Evolutionary conservation across 2,113 vertebrate species (phyloP).

Genomic region (Misgurnus mizolepis): DNA sequence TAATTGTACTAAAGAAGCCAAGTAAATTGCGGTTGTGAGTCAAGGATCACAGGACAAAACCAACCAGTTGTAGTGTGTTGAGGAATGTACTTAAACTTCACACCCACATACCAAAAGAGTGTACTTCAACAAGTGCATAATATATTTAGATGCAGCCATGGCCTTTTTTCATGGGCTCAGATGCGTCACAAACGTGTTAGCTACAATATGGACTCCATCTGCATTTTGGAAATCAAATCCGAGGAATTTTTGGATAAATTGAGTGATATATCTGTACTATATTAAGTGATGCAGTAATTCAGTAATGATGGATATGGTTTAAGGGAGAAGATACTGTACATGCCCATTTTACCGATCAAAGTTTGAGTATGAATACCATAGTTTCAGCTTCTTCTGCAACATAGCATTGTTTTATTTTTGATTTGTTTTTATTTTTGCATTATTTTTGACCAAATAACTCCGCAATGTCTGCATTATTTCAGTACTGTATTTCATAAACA

Average conservation of each 20-base stretch:
- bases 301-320: neutral
- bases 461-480: conserved; percentile 16
- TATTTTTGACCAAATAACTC: conserved; percentile 6
- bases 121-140: no score
- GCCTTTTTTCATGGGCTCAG: neutral
- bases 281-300: neutral
- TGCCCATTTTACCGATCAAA: conserved; percentile 24
- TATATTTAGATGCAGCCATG: neutral
- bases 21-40: no score
- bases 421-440: conserved; percentile 14
- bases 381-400: conserved; percentile 10
- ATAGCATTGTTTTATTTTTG: conserved; percentile 1
- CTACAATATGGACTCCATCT: neutral
- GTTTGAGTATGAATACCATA: conserved; percentile 25
- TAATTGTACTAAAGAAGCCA: no score
- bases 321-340: neutral
- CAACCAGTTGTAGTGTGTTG: no score
- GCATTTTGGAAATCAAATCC: conserved; percentile 4
- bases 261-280: neutral
- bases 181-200: neutral
- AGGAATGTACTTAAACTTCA: no score
- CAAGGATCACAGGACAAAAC: no score
- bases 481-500: conserved; percentile 20
- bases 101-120: no score
- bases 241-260: neutral